Base-by-base conservation (phyloP, 2,888 invertebrate genomes). In the Agonopterix arenella region DNA sequence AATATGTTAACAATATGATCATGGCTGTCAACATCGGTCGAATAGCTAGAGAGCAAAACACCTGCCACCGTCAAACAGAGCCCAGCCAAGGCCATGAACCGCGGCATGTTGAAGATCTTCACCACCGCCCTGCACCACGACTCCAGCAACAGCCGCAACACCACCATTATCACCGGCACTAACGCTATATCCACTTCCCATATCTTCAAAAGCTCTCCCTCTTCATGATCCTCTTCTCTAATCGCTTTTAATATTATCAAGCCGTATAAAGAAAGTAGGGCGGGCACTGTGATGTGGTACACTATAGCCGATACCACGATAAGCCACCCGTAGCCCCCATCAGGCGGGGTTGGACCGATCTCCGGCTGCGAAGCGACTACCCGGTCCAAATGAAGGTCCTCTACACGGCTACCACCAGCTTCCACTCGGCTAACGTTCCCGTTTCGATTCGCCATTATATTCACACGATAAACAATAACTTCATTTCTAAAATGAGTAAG, bases 281-380 rank as follows among this genome's bases (percentile, higher is more conserved):
- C 85, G 11, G 92, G 91, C 42, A 91, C 84, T n/a, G 90, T 79
- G 64, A 92, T 89, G 76, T 93, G 91, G 67, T 93, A 91, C 57
- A 92, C 76, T 56, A 90, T 77, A 37, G 92, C 90, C 10, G 91
- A 90, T 41, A 89, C 63, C 47, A 93, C 89, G 58, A 93, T 90
- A 46, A 93, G 64, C 93, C 93, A 93, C 0, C 93, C 93, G 62
- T 92, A 93, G 2, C 93, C 92, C 0, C 93, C 93, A 62, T 93
- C 93, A 1, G 93, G 92, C 46, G 92, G 89, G 10, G 90, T 90
- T 0, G 93, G 93, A 0, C 93, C 93, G 47, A 93, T 84, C 73
- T 93, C 93, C 1, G 93, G 92, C 57, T 92, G 91, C 16, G 93
- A 92, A 45, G 92, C 88, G 50, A 93, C 83, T 4, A 93, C 85